Base-by-base conservation (phyloP, 2,113 vertebrate genomes). In the Glaucomys volans region DNA sequence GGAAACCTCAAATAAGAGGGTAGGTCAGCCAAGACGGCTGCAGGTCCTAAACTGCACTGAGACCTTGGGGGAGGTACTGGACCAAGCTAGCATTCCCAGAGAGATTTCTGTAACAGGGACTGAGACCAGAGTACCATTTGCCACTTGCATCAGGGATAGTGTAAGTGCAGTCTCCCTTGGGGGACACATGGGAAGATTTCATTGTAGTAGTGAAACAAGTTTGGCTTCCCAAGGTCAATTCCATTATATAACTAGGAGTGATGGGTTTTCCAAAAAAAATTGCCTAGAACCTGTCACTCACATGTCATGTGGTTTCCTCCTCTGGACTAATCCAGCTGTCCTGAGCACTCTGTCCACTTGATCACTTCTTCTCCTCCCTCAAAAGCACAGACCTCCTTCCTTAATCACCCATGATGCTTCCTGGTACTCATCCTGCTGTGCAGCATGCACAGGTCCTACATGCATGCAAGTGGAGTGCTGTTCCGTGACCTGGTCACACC, bases 401-500 rank as follows among this genome's bases (percentile, higher is more conserved):
- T 64, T 8, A 64, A 13, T 37, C 47, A 44, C 37, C 62, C 2
- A 0, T 14, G 28, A 13, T 14, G 37, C 32, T 59, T 57, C 44
- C 6, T 1, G 18, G 4, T 2, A 24, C 30, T 10, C 0, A 16
- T 11, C 10, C 76, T 42, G n/a, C 8, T 1, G 13, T 24, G n/a
- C 5, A 2, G 9, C 2, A 6, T 2, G 8, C 30, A 44, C 1
- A 16, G 37, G 54, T 2, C 67, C 57, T 67, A 59, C 26, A 30
- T 0, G 0, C 5, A 12, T 42, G 28, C 12, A 30, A 44, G 40
- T 12, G n/a, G 47, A 72, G 7, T 4, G 5, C 24, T 20, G 54
- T 22, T 24, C 37, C 44, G 22, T 1, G 12, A 2, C 67, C 18
- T 7, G 22, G 1, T 50, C 75, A 3, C 28, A 54, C 35, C 50